Evolutionary conservation across 2,113 vertebrate species (phyloP), one percentile per base, ranked within the genome.

Genomic region (Ahaetulla prasina): DNA sequence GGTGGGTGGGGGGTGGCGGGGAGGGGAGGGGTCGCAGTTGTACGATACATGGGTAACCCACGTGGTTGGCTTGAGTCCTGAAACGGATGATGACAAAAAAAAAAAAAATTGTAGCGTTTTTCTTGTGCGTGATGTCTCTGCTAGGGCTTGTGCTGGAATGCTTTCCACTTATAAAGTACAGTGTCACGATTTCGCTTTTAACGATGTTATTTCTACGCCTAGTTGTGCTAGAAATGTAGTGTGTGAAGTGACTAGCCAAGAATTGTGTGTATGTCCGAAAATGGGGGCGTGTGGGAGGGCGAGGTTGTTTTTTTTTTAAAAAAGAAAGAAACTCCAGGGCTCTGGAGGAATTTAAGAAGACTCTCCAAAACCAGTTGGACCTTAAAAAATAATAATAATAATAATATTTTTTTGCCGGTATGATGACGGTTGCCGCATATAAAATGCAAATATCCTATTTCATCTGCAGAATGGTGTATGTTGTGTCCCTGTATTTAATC

Each of bases 221-320:
- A 96, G 92, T 95, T 95, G 92, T 96, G 92, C 94, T 96, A 96
- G 96, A 96, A 96, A 94, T 94, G 93, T 97, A 95, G 96, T 74
- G 92, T 97, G 95, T 95, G 96, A 96, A 68, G n/a, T 85, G 95
- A 16, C 35, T 97, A 97, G 96, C 96, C 90, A 91, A 96, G 96
- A 60, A 63, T 96, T 96, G 96, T 96, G 91, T 94, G 87, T 90
- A 92, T 96, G 89, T 89, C 74, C 12, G 35, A 3, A 30, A 95
- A 22, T 2, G 3, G 27, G 6, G 6, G 60, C 0, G 49, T 0
- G 43, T 25, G 16, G 3, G 16, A 8, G 27, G n/a, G 25, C 4
- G 52, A 7, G 54, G 47, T 68, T 10, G 30, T 88, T n/a, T 18
- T 53, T 53, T 50, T 52, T 53, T 18, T 10, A 52, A 52, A 52